Evolutionary conservation across 2,888 invertebrate species (phyloP).

Genomic region (Charanyca ferruginea): DNA sequence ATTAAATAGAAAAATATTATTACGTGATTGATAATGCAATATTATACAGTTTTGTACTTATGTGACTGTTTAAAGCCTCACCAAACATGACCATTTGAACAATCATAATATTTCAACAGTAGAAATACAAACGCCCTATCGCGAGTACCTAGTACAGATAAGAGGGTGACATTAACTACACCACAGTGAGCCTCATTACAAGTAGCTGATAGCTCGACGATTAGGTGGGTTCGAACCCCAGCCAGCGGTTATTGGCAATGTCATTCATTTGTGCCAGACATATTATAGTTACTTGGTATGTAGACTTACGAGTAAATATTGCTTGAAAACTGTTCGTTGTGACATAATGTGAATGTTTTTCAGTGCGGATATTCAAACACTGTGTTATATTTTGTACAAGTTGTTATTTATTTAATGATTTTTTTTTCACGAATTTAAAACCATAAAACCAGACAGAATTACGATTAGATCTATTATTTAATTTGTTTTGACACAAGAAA

Average conservation of each 20-base stretch:
- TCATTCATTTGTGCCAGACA: slow-evolving; percentile 31
- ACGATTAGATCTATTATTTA: slow-evolving; percentile 43
- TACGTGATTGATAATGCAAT: too few relatives aligned
- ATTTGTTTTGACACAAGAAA: slow-evolving; percentile 55
- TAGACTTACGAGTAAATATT: slow-evolving; percentile 9
- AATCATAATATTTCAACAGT: slow-evolving; percentile 5
- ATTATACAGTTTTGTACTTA: background rate
- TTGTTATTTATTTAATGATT: background rate
- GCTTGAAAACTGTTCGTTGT: background rate
- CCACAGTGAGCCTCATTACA: slow-evolving; percentile 79
- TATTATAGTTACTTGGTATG: slow-evolving; percentile 7
- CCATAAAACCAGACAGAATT: slow-evolving; percentile 23
- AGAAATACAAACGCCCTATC: slow-evolving; percentile 47
- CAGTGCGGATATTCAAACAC: background rate
- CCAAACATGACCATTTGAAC: background rate
- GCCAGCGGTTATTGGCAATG: slow-evolving; percentile 57
- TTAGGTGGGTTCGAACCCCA: slow-evolving; percentile 73
- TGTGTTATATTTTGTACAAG: background rate
- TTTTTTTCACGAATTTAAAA: slow-evolving; percentile 21
- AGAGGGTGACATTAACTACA: slow-evolving; percentile 72
- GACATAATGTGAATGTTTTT: background rate
- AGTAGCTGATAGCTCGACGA: slow-evolving; percentile 80
- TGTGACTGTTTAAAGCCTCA: background rate
- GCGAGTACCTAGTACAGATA: slow-evolving; percentile 78
- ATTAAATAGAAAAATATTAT: too few relatives aligned